These are phyloP conservation scores for Carollia perspicillata DNA, from an alignment of 2,113 vertebrate genomes.

Conservation along the genomic window DNA sequence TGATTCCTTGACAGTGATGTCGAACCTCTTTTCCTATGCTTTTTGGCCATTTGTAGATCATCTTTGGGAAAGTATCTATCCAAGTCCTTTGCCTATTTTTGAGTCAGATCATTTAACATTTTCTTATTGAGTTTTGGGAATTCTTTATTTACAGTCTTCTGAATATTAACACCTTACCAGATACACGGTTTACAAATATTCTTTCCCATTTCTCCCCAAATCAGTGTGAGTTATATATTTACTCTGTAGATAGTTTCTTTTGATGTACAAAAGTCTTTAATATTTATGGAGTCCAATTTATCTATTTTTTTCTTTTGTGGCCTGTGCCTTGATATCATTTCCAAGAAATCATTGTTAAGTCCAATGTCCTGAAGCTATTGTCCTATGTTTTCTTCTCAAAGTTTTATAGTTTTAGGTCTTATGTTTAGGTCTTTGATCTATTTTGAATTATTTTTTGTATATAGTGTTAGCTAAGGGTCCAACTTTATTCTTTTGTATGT, in stretches of 20 bases:
- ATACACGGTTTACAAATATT: background rate
- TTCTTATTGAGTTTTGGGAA: background rate
- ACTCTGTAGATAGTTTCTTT: background rate
- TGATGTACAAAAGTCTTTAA: background rate
- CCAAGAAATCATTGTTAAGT: background rate
- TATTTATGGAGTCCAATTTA: background rate
- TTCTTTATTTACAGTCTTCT: background rate
- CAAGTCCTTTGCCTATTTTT: background rate
- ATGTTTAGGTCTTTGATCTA: background rate
- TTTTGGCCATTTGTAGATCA: background rate
- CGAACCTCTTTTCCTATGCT: background rate
- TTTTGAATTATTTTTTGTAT: background rate
- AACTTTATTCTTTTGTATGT: no score
- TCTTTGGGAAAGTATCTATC: background rate
- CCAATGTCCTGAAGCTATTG: background rate
- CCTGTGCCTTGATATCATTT: background rate
- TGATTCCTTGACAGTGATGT: background rate
- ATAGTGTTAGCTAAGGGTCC: no score
- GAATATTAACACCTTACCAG: background rate
- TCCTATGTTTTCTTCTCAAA: background rate
- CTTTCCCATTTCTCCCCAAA: background rate
- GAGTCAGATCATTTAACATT: background rate
- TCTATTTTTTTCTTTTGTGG: background rate
- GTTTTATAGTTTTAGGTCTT: background rate
- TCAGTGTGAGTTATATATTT: background rate